A percentile compares a stretch with the other conserved stretches of the same genome.
phyloP scores from a whole-genome alignment of 2,113 vertebrate species.

The Myotis brandtii region DNA sequence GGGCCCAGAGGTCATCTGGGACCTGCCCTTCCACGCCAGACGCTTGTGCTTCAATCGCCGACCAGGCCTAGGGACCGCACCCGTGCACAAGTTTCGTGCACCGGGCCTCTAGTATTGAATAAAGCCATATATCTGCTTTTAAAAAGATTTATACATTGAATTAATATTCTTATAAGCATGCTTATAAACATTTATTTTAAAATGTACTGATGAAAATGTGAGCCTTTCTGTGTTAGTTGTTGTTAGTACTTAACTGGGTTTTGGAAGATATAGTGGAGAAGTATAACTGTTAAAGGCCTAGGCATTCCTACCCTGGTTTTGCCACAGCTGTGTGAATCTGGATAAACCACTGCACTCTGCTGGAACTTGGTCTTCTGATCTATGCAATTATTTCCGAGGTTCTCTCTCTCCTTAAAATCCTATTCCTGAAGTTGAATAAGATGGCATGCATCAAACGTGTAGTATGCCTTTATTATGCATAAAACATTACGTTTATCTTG shows the following conservation, averaged over 20 bases:
- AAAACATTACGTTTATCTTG: background rate
- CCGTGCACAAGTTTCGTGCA: no score
- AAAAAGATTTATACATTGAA: background rate
- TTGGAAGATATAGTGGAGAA: background rate
- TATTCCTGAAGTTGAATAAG: constrained; percentile 42
- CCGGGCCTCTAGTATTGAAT: background rate
- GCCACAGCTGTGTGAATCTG: background rate
- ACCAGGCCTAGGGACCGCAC: no score
- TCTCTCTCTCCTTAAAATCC: constrained; percentile 5
- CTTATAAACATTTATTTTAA: background rate
- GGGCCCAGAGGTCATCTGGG: no score
- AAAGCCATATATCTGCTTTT: background rate
- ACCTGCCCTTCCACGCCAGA: no score
- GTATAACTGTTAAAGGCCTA: background rate
- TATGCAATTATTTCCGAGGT: background rate
- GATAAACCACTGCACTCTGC: constrained; percentile 6
- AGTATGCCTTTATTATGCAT: background rate
- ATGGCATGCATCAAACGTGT: background rate
- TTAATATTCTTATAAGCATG: constrained; percentile 17
- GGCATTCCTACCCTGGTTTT: background rate
- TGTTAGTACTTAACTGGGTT: background rate
- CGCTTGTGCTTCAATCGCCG: no score
- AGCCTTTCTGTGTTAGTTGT: background rate
- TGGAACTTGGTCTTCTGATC: background rate
- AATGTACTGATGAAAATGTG: background rate